phyloP scores from a whole-genome alignment of 2,888 invertebrate species.

The Dascillus cervinus region DNA sequence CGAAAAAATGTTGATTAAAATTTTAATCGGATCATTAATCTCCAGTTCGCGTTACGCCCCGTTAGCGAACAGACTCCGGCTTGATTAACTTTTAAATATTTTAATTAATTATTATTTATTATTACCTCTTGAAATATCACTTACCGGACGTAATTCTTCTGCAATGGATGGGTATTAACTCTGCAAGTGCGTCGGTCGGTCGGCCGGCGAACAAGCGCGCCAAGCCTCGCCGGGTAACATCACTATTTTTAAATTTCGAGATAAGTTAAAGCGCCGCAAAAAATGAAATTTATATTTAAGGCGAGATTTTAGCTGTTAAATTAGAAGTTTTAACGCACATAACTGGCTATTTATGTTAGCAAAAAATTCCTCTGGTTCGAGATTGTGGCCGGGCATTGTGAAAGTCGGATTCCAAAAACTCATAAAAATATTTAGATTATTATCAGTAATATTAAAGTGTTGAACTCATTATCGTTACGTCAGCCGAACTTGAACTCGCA shows the following conservation, averaged over 20 bases:
- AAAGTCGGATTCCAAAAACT: conserved; percentile 10
- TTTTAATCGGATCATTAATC: conserved; percentile 34
- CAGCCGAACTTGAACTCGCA: conserved; percentile 21
- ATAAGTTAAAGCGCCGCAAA: too few species aligned
- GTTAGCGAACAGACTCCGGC: conserved; percentile 22
- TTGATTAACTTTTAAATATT: conserved; percentile 29
- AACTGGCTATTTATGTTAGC: too few species aligned
- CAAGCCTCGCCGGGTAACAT: neutral
- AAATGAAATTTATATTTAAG: too few species aligned
- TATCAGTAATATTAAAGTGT: conserved; percentile 18
- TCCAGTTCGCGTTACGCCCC: conserved; percentile 23
- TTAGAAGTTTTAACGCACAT: too few species aligned
- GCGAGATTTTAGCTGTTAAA: too few species aligned
- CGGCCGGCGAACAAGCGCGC: neutral
- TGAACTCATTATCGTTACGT: conserved; percentile 22
- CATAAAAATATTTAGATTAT: conserved; percentile 17
- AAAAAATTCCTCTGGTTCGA: too few species aligned
- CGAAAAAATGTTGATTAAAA: conserved; percentile 30
- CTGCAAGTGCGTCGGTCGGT: neutral
- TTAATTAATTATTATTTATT: conserved; percentile 28
- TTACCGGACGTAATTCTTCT: conserved; percentile 12
- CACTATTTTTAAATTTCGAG: neutral
- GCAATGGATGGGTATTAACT: conserved; percentile 2
- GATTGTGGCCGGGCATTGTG: too few species aligned
- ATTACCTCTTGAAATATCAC: conserved; percentile 11